Base-by-base conservation (phyloP, 1,140 invertebrate genomes). In the Aphis gossypii region DNA sequence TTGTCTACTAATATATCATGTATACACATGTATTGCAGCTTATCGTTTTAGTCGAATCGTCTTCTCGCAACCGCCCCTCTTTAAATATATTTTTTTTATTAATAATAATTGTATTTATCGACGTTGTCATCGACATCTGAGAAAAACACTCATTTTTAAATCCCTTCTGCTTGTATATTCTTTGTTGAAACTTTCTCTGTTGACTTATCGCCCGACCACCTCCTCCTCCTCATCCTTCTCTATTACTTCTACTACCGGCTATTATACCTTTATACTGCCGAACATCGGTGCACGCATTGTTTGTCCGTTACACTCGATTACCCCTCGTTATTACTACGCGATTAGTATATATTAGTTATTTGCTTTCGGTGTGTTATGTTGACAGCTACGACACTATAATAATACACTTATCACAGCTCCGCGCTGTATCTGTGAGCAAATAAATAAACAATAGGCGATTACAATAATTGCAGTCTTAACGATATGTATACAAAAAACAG, bases 141-240 rank as follows among this genome's bases (percentile, higher is more conserved):
- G 54, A 60, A 25, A 60, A 44, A 90, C 25, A 44, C 8, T 89
- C 7, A 60, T 38, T 90, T 54, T 60, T 41, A 90, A 89, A 89
- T 89, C 48, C n/a, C n/a, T 89, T 54, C 46, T 35, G 48, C 87
- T 89, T 35, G 21, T 38, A 54, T 18, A 89, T 54, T 48, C 18
- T 88, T 54, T 90, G 88, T 60, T 35, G 38, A 60, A 60, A 90
- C 54, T 56, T 90, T 60, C 23, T 35, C 46, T 35, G 87, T 89
- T 89, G 48, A 54, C 48, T 89, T 89, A 38, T 54, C 30, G 3
- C 84, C 41, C 30, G 3, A 23, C 84, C n/a, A 20, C 30, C 18
- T 48, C 18, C n/a, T n/a, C 44, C 18, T 35, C 38, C 3, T 21
- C 44, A 0, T 46, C 9, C 41, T 76, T 14, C 0, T n/a, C 60